A percentile compares a stretch with the other conserved stretches of the same genome.
Evolutionary conservation across 2,113 vertebrate genomes (phyloP).

Genomic region (Seriola dumerili): DNA sequence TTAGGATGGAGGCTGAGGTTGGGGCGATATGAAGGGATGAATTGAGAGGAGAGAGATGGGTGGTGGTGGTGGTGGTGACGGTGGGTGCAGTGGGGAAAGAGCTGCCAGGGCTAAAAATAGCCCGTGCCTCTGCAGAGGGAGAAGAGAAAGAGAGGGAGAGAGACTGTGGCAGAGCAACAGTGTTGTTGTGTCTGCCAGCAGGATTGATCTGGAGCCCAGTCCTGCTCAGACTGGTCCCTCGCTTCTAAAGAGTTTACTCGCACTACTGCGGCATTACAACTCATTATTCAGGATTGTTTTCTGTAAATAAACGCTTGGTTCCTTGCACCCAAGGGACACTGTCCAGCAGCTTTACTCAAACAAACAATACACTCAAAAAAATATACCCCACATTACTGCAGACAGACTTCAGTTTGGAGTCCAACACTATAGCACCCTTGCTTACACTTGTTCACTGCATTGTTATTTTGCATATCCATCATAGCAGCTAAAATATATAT

Average conservation of each 20-base stretch:
- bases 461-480: not conserved
- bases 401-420: not conserved
- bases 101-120: slow-evolving; percentile 80
- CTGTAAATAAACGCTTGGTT: slow-evolving; percentile 53
- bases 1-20: slow-evolving; percentile 52
- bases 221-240: slow-evolving; percentile 55
- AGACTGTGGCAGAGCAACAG: slow-evolving; percentile 62
- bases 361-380: slow-evolving; percentile 6
- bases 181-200: slow-evolving; percentile 75
- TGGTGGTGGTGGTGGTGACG: slow-evolving; percentile 30
- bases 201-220: slow-evolving; percentile 70
- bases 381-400: not conserved
- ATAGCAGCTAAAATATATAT: not conserved
- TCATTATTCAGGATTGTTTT: slow-evolving; percentile 57
- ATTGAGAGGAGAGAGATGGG: slow-evolving; percentile 58
- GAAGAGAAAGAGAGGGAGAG: slow-evolving; percentile 45
- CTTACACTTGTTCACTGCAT: not conserved
- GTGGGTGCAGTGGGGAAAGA: slow-evolving; percentile 49
- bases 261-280: slow-evolving; percentile 59
- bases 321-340: slow-evolving; percentile 24
- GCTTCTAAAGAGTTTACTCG: slow-evolving; percentile 61
- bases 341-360: slow-evolving; percentile 42
- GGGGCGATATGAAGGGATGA: slow-evolving; percentile 53
- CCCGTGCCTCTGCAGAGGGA: slow-evolving; percentile 66
- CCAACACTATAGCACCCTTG: not conserved